Evolutionary conservation across 1,140 invertebrate genomes (phyloP).

Genomic region (Fopius arisanus): DNA sequence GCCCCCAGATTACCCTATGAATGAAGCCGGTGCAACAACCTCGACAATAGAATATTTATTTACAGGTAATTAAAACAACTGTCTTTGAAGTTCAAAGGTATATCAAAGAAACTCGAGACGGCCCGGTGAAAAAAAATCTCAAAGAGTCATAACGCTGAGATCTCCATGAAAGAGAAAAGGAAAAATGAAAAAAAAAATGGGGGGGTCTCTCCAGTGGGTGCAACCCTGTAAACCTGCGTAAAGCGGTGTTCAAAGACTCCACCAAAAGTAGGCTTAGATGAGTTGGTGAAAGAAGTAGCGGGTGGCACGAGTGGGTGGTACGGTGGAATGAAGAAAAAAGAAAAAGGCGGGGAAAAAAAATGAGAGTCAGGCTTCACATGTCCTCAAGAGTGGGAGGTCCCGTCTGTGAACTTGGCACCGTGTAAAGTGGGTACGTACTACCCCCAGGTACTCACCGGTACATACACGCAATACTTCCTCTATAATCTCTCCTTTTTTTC

Average conservation of each 20-base stretch:
- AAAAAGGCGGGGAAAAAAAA: no score
- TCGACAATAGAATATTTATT: not conserved
- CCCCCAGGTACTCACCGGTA: not conserved
- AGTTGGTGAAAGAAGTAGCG: conserved; percentile 3
- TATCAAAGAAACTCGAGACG: not conserved
- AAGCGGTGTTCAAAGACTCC: conserved; percentile 12
- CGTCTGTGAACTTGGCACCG: conserved; percentile 21
- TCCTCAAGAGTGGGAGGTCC: not conserved
- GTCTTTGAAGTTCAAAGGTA: not conserved
- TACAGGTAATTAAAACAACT: not conserved
- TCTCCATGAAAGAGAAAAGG: not conserved
- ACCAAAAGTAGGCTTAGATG: not conserved
- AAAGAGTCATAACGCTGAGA: not conserved
- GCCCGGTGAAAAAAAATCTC: not conserved
- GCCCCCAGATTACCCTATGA: not conserved
- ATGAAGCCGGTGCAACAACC: not conserved
- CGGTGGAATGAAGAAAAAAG: not conserved
- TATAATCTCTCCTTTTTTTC: not conserved
- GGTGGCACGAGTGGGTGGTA: not conserved
- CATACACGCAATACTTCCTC: not conserved
- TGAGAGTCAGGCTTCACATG: not conserved
- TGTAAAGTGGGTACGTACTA: conserved; percentile 15
- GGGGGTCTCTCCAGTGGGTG: not conserved
- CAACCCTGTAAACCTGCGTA: conserved; percentile 22
- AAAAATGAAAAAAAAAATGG: conserved; percentile 11